phyloP scores from a whole-genome alignment of 2,888 invertebrate genomes.

The Macrosiphum euphorbiae region DNA sequence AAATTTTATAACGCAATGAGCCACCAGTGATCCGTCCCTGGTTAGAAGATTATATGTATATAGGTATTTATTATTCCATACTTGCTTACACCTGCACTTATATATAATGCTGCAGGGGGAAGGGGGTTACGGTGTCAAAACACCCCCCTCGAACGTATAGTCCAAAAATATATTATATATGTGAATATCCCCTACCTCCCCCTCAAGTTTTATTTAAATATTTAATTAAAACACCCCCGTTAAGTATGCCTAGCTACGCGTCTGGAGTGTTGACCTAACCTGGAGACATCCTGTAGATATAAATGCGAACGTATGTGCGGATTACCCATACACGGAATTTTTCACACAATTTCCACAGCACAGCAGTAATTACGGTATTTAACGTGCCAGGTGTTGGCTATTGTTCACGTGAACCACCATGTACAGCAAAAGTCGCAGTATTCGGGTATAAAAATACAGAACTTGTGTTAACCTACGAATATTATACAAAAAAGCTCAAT shows the following conservation, averaged over 20 bases:
- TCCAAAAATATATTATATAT: no score
- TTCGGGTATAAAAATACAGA: conserved; percentile 14
- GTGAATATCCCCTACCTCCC: no score
- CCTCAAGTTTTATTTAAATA: no score
- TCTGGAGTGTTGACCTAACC: neutral
- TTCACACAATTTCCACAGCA: neutral
- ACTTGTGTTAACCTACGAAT: neutral
- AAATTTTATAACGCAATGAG: neutral
- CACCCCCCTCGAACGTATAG: no score
- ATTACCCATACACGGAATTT: neutral
- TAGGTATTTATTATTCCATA: neutral
- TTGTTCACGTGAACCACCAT: neutral
- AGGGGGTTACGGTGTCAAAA: no score
- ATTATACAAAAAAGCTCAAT: neutral
- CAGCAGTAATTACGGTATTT: conserved; percentile 21
- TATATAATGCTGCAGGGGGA: no score
- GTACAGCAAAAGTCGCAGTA: no score
- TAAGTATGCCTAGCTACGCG: no score
- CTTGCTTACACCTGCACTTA: neutral
- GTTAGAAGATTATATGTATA: neutral
- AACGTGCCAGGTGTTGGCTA: conserved; percentile 8
- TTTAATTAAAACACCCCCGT: no score
- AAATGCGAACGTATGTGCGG: neutral
- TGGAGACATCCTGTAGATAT: neutral
- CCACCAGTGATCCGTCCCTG: neutral